Evolutionary conservation across 2,888 invertebrate species (phyloP).

Genomic region (Ophraella communa): DNA sequence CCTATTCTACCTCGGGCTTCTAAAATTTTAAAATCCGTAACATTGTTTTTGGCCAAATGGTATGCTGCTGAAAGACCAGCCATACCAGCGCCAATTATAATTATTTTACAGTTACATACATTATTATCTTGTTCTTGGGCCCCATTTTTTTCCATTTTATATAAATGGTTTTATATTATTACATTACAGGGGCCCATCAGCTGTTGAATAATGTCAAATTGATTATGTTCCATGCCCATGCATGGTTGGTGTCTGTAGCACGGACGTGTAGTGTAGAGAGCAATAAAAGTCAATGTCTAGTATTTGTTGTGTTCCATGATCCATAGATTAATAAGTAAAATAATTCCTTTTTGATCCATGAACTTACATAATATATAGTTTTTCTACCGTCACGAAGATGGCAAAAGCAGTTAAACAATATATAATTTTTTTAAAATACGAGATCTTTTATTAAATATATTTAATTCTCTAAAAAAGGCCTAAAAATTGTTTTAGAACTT

Average conservation of each 20-base stretch:
- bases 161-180: constrained; percentile 39
- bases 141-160: constrained; percentile 40
- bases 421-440: too few relatives aligned
- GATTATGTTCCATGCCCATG: too few relatives aligned
- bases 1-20: constrained; percentile 84
- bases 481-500: too few relatives aligned
- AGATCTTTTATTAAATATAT: neutral
- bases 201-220: constrained; percentile 34
- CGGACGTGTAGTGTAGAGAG: too few relatives aligned
- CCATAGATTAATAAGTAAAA: too few relatives aligned
- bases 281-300: neutral
- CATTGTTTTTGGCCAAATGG: constrained; percentile 79
- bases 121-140: constrained; percentile 28
- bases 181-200: constrained; percentile 45
- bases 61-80: constrained; percentile 86
- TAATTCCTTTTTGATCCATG: too few relatives aligned
- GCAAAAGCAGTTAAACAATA: neutral
- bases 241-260: too few relatives aligned
- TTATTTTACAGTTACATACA: constrained; percentile 65
- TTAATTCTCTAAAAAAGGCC: neutral
- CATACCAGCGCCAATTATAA: constrained; percentile 86
- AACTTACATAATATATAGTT: neutral
- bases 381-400: neutral
- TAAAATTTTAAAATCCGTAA: constrained; percentile 78
- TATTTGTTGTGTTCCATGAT: too few relatives aligned